Evolutionary conservation across 2,113 vertebrate genomes (phyloP).

Genomic region (Vulpes vulpes): DNA sequence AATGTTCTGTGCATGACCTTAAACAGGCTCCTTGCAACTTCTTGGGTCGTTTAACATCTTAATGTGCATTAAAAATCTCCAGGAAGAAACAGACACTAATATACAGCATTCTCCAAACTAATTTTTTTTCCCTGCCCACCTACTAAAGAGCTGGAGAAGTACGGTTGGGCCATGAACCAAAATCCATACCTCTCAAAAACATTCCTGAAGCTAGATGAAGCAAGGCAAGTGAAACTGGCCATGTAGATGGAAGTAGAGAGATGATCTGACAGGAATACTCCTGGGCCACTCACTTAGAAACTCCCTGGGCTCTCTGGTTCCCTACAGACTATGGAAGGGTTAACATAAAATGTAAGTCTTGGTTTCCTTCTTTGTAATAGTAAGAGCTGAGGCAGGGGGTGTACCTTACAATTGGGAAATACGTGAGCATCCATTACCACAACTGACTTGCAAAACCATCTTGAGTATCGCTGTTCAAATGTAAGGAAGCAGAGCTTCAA

Average conservation of each 20-base stretch:
- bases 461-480: not conserved
- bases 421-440: not conserved
- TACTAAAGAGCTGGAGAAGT: not conserved
- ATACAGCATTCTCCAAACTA: not conserved
- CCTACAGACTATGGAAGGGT: too few relatives aligned
- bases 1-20: not conserved
- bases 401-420: not conserved
- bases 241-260: rapidly evolving
- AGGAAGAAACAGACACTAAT: not conserved
- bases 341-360: not conserved
- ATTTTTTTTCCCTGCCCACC: not conserved
- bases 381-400: not conserved
- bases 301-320: not conserved
- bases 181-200: not conserved
- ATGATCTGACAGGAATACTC: too few relatives aligned
- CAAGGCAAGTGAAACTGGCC: not conserved
- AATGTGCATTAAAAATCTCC: not conserved
- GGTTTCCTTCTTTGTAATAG: not conserved
- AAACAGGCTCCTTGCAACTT: not conserved
- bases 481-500: not conserved
- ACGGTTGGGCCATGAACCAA: not conserved
- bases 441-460: not conserved
- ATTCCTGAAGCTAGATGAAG: not conserved
- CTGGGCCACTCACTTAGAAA: not conserved
- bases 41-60: not conserved